Percentiles rank a stretch among this genome's conserved stretches.
These are phyloP conservation scores for Lepidonotus clava DNA, from an alignment of 2,888 invertebrate genomes.

Conservation along the genomic window DNA sequence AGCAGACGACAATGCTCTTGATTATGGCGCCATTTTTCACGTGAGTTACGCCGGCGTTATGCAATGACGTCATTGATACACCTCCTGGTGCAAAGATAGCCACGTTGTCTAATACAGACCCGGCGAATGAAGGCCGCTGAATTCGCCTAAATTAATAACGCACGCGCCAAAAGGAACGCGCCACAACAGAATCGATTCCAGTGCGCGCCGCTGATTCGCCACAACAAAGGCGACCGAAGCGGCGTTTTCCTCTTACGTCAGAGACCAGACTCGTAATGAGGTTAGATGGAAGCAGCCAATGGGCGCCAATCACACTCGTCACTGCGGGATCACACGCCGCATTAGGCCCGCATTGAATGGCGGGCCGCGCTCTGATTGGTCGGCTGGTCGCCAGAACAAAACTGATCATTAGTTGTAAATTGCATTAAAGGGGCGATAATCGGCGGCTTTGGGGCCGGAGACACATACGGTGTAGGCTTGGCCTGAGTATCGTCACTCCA, in stretches of 20 bases:
- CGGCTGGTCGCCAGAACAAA: conserved; percentile 31
- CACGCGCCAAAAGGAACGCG: conserved; percentile 18
- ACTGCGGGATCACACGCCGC: conserved; percentile 41
- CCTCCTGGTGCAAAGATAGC: conserved; percentile 33
- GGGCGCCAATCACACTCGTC: conserved; percentile 45
- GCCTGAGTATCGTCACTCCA: not conserved
- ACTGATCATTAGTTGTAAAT: conserved; percentile 45
- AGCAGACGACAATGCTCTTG: conserved; percentile 46
- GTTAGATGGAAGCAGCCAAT: conserved; percentile 27
- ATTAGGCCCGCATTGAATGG: conserved; percentile 48
- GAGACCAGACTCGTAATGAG: not conserved
- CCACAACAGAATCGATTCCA: conserved; percentile 44
- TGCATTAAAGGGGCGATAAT: conserved; percentile 42
- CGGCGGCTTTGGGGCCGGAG: conserved; percentile 1
- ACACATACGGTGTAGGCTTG: conserved; percentile 25
- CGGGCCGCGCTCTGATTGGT: conserved; percentile 19
- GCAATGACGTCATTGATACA: conserved; percentile 41
- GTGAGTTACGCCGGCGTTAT: conserved; percentile 44
- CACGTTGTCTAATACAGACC: conserved; percentile 5
- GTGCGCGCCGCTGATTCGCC: conserved; percentile 25
- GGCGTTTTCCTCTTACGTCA: conserved; percentile 45
- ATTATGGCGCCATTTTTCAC: conserved; percentile 36
- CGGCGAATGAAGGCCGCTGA: not conserved
- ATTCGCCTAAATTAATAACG: conserved; percentile 31
- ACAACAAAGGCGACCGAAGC: conserved; percentile 14